Conservation (phyloP, 2,888 invertebrate genomes). For the Drosophila rubida region DNA sequence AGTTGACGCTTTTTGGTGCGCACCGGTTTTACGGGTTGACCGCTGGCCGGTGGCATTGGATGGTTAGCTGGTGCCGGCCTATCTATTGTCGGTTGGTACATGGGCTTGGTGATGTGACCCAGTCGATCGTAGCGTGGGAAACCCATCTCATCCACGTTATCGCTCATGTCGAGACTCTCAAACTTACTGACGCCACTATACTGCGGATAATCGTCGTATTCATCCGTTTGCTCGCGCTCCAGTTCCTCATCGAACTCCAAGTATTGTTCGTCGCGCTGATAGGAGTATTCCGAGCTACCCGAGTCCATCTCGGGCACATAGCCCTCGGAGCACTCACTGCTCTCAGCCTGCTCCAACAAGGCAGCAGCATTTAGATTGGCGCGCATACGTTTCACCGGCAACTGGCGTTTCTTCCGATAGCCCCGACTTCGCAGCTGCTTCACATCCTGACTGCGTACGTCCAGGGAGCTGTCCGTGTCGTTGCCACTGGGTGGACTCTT, state of each 20-base stretch:
- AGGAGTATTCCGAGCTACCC: constrained; percentile 87
- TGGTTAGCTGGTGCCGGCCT: constrained; percentile 81
- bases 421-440: constrained; percentile 89
- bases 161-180: constrained; percentile 88
- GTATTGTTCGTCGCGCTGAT: constrained; percentile 85
- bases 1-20: constrained; percentile 84
- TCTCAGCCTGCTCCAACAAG: constrained; percentile 86
- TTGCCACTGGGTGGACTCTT: constrained; percentile 91
- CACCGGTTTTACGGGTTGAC: constrained; percentile 85
- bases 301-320: constrained; percentile 89
- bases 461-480: constrained; percentile 90
- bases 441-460: constrained; percentile 88
- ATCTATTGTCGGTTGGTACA: constrained; percentile 69
- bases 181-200: constrained; percentile 84
- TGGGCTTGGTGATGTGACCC: constrained; percentile 85
- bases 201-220: constrained; percentile 87
- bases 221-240: constrained; percentile 85
- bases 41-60: constrained; percentile 80
- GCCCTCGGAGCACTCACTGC: constrained; percentile 89
- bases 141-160: constrained; percentile 89
- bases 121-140: constrained; percentile 88
- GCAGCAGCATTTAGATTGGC: constrained; percentile 78
- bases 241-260: constrained; percentile 85
- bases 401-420: constrained; percentile 89
- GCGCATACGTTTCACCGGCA: constrained; percentile 83